phyloP scores from a whole-genome alignment of 2,797 vertebrate species.

The Micromesistius poutassou region DNA sequence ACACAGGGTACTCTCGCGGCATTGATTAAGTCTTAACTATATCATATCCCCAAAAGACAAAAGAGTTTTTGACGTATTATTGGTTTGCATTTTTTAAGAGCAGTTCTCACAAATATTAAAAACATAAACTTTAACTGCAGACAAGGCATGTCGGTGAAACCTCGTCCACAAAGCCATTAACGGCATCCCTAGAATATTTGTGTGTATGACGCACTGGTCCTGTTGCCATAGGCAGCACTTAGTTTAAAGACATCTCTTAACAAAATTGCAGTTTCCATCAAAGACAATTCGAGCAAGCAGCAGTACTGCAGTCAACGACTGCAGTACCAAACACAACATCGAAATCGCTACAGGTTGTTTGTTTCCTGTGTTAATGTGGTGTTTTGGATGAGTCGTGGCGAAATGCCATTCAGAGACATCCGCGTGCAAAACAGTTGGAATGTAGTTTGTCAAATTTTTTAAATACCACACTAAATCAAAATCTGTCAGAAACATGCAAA shows the following conservation, averaged over 20 bases:
- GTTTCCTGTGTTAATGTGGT: too few relatives aligned
- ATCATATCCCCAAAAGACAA: neutral
- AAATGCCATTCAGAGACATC: neutral
- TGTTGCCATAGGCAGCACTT: neutral
- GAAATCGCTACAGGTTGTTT: neutral
- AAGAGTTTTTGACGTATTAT: neutral
- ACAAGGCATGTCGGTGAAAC: neutral
- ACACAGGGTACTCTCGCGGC: neutral
- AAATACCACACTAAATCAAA: neutral
- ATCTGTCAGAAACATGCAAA: neutral
- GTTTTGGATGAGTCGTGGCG: too few relatives aligned
- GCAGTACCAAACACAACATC: neutral
- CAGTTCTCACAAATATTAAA: neutral
- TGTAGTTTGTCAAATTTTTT: neutral
- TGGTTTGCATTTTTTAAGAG: neutral
- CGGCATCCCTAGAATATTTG: neutral
- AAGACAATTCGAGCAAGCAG: neutral
- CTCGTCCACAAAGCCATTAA: neutral
- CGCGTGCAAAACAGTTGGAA: neutral
- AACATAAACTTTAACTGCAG: neutral
- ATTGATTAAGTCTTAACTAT: neutral
- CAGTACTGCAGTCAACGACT: neutral
- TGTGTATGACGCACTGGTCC: neutral
- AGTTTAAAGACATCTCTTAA: neutral
- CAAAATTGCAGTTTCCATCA: too few relatives aligned